Conservation (phyloP, 2,113 vertebrate species). For the Sinocyclocheilus anophthalmus region DNA sequence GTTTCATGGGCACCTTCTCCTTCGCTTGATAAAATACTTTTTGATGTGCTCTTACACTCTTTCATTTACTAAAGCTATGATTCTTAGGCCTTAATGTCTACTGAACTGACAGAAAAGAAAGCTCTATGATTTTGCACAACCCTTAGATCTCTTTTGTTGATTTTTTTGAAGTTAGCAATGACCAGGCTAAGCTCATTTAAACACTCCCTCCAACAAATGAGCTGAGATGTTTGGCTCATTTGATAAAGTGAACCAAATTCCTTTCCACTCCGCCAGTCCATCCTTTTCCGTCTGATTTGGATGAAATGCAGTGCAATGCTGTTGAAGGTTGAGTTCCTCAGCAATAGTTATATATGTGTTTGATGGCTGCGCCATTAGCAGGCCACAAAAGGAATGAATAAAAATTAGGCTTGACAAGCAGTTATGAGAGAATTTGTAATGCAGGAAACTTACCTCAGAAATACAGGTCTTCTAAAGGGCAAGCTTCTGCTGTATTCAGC, state of each 20-base stretch:
- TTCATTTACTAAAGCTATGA: slow-evolving; percentile 37
- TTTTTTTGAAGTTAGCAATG: slow-evolving; percentile 33
- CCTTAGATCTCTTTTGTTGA: slow-evolving; percentile 23
- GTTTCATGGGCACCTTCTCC: neutral
- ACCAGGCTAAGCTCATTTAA: slow-evolving; percentile 30
- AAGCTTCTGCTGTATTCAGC: slow-evolving; percentile 34
- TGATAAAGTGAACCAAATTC: slow-evolving; percentile 32
- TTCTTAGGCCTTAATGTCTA: slow-evolving; percentile 45
- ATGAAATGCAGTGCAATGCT: slow-evolving; percentile 20
- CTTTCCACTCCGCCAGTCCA: neutral
- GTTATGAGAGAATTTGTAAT: slow-evolving; percentile 50
- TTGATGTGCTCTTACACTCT: slow-evolving; percentile 31
- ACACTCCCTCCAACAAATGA: slow-evolving; percentile 28
- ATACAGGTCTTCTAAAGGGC: slow-evolving; percentile 45
- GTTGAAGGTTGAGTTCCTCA: neutral
- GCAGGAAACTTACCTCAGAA: slow-evolving; percentile 36
- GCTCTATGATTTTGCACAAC: neutral
- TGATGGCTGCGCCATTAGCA: slow-evolving; percentile 33
- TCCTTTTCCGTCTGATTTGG: neutral
- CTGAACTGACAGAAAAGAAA: slow-evolving; percentile 26
- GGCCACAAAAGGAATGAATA: slow-evolving; percentile 18
- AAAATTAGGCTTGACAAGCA: slow-evolving; percentile 36
- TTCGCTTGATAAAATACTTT: slow-evolving; percentile 42
- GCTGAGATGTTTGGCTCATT: slow-evolving; percentile 23
- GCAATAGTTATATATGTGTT: slow-evolving; percentile 31